Evolutionary conservation across 2,888 invertebrate species (phyloP).

Genomic region (Drosophila maculinotata): DNA sequence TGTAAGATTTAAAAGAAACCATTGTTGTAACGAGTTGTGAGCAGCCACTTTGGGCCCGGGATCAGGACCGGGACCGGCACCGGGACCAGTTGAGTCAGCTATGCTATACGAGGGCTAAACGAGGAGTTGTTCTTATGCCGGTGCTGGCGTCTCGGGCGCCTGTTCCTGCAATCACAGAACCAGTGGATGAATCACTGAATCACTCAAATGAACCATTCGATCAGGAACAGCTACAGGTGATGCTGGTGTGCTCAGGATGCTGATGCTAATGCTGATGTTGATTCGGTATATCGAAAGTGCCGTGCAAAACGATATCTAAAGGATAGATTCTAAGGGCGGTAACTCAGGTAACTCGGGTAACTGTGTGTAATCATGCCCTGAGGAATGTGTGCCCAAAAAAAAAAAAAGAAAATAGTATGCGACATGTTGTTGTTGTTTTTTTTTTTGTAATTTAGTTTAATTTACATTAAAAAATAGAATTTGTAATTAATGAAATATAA

Average conservation of each 20-base stretch:
- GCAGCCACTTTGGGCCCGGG: neutral
- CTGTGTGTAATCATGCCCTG: slow-evolving; percentile 5
- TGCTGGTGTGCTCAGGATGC: slow-evolving; percentile 7
- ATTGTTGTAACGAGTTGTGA: neutral
- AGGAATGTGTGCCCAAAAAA: slow-evolving; percentile 17
- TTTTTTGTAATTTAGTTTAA: slow-evolving; percentile 81
- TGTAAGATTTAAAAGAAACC: neutral
- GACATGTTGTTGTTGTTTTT: slow-evolving; percentile 27
- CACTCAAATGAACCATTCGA: slow-evolving; percentile 5
- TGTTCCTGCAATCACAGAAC: slow-evolving; percentile 66
- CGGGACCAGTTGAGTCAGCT: slow-evolving; percentile 4
- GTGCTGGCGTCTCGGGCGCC: slow-evolving; percentile 72
- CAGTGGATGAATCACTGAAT: slow-evolving; percentile 4
- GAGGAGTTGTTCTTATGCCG: slow-evolving; percentile 55
- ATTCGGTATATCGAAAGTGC: slow-evolving; percentile 9
- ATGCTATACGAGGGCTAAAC: slow-evolving; percentile 9
- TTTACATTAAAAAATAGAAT: slow-evolving; percentile 84
- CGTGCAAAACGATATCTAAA: slow-evolving; percentile 14
- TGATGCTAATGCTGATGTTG: slow-evolving; percentile 9
- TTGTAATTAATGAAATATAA: slow-evolving; percentile 82
- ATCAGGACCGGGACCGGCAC: too few species aligned
- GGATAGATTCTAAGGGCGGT: neutral
- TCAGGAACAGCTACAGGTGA: slow-evolving; percentile 5
- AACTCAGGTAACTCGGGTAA: neutral
- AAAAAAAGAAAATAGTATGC: slow-evolving; percentile 18